These are phyloP conservation scores for Augochlora pura DNA, from an alignment of 1,140 invertebrate species.

Conservation along the genomic window DNA sequence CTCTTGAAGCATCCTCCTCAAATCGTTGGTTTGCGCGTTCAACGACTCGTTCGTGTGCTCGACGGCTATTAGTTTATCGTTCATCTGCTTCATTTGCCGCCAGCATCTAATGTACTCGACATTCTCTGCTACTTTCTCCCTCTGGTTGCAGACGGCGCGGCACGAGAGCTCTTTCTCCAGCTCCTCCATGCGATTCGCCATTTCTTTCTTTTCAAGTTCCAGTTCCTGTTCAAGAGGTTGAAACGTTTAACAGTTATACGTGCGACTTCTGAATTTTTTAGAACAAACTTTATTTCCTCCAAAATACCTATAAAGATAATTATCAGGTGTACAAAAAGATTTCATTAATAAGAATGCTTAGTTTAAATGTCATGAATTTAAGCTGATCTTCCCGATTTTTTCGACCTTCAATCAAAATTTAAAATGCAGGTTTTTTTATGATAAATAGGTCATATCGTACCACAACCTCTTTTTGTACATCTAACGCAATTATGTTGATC, in stretches of 20 bases:
- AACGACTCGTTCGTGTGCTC: constrained; percentile 67
- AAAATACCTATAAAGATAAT: too few species aligned
- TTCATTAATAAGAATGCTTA: too few species aligned
- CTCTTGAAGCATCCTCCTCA: constrained; percentile 69
- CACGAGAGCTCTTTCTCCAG: constrained; percentile 69
- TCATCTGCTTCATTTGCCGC: constrained; percentile 73
- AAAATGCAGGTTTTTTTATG: too few species aligned
- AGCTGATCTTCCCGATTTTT: too few species aligned
- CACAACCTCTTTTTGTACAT: too few species aligned
- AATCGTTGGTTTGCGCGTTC: constrained; percentile 62
- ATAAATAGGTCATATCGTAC: too few species aligned
- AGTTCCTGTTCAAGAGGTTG: constrained; percentile 62
- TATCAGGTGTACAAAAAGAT: too few species aligned
- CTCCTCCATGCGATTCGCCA: constrained; percentile 66
- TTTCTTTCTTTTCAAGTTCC: constrained; percentile 70
- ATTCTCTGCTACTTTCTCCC: constrained; percentile 74
- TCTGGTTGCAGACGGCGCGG: constrained; percentile 57
- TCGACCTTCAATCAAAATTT: too few species aligned
- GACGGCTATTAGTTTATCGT: constrained; percentile 68
- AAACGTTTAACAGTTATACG: background rate
- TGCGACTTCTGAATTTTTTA: too few species aligned
- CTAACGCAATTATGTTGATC: background rate
- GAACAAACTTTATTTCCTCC: too few species aligned
- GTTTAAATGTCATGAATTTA: too few species aligned
- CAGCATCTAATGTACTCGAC: constrained; percentile 75